Base-by-base conservation (phyloP, 2,797 vertebrate genomes). In the Sebastes minor region DNA sequence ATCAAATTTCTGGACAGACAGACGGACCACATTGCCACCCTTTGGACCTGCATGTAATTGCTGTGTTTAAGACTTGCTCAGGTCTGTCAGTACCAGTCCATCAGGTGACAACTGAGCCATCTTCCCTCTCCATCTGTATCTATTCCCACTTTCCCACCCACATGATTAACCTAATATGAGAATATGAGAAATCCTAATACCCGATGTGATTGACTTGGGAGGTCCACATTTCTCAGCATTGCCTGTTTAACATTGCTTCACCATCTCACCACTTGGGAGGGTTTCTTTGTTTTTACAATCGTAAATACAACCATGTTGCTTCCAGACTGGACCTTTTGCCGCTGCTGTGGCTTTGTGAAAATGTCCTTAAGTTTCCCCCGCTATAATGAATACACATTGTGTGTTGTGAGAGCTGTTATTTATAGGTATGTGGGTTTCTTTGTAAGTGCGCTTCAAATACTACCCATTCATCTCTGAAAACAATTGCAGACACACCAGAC, bases 391-490 rank as follows among this genome's bases (percentile, higher is more conserved):
- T n/a, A 27, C 18, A n/a, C 18, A 74, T 60, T 70, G 20, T 35
- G 38, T 72, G 49, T 35, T 53, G 20, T 30, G 22, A 33, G 23
- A n/a, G 52, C 65, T 14, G 25, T 70, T 16, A 13, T 76, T 2
- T 70, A 13, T 12, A 69, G 18, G 56, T 53, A 7, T 30, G 70
- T 16, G 28, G 27, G 27, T 57, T 60, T 56, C 16, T 65, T 52
- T 69, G 72, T 32, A 13, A 30, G 10, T 42, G 28, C 1, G 4
- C 33, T 42, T 80, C 35, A 72, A 55, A 81, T 68, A 27, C 25
- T 6, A 35, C 20, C 27, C 56, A 57, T 83, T 74, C 61, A 65
- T 89, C 52, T 74, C 12, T 20, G 13, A 46, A 71, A 81, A 75
- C 69, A 71, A 71, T n/a, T 23, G 65, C 61, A 57, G 20, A 59